A percentile compares a stretch with the other conserved stretches of the same genome.
Conservation (phyloP, 2,888 invertebrate species). For the Abscondita cerata region DNA sequence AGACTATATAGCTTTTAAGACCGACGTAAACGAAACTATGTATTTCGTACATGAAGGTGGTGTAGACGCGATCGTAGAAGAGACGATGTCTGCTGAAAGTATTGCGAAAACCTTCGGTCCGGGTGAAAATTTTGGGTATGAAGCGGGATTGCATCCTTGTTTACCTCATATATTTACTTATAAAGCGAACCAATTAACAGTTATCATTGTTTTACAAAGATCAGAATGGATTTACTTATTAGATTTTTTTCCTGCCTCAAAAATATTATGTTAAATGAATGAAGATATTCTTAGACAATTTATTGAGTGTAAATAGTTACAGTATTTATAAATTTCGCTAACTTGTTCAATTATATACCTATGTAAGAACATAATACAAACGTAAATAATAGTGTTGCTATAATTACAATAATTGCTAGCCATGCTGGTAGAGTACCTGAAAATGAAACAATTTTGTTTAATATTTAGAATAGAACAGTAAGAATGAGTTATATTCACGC, state of each 20-base stretch:
- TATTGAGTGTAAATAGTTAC: too few relatives aligned
- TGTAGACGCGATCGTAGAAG: constrained; percentile 38
- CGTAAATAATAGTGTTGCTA: constrained; percentile 78
- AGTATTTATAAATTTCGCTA: background rate
- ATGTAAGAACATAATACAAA: constrained; percentile 85
- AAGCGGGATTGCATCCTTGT: constrained; percentile 38
- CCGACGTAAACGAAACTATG: constrained; percentile 44
- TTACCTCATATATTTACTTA: constrained; percentile 42
- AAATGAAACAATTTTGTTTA: constrained; percentile 57
- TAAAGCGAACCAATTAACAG: constrained; percentile 35
- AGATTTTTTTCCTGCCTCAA: constrained; percentile 38
- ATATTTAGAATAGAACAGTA: too few relatives aligned
- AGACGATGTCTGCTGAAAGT: constrained; percentile 34
- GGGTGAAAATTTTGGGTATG: constrained; percentile 40
- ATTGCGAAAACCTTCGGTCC: constrained; percentile 28
- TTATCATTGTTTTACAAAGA: constrained; percentile 33
- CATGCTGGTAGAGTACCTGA: constrained; percentile 83
- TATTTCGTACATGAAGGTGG: constrained; percentile 46
- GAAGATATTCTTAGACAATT: too few relatives aligned
- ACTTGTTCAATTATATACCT: constrained; percentile 67
- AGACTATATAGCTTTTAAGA: constrained; percentile 40
- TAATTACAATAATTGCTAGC: constrained; percentile 77
- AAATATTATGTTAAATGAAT: constrained; percentile 15
- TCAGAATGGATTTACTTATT: constrained; percentile 37
- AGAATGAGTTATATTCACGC: too few relatives aligned